phyloP scores from a whole-genome alignment of 2,888 invertebrate genomes.

The Hedychridium roseum region DNA sequence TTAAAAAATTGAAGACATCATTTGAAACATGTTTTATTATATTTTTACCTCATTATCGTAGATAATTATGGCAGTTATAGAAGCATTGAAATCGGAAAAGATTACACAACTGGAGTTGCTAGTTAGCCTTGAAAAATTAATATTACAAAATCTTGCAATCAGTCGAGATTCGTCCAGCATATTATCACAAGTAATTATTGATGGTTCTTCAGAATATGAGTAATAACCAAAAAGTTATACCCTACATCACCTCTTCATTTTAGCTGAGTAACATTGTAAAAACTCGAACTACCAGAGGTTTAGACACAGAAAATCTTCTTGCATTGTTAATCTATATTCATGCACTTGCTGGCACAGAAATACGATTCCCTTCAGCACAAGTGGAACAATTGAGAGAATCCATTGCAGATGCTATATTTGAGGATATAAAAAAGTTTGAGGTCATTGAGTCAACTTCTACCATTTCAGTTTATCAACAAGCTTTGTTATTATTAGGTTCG shows the following conservation, averaged over 20 bases:
- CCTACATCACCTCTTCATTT: too few species aligned
- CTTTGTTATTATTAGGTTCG: slow-evolving; percentile 51
- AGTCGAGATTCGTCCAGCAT: slow-evolving; percentile 67
- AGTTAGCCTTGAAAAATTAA: slow-evolving; percentile 71
- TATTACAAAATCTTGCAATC: slow-evolving; percentile 62
- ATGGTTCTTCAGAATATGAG: too few species aligned
- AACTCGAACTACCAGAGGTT: slow-evolving; percentile 66
- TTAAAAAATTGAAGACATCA: slow-evolving; percentile 4
- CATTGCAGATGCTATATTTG: slow-evolving; percentile 68
- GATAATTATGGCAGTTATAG: slow-evolving; percentile 66
- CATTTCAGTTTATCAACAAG: slow-evolving; percentile 52
- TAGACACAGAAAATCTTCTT: slow-evolving; percentile 69
- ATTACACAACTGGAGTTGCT: slow-evolving; percentile 68
- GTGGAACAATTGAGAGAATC: slow-evolving; percentile 66
- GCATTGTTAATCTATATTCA: slow-evolving; percentile 70
- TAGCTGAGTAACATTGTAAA: slow-evolving; percentile 70
- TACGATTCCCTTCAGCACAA: slow-evolving; percentile 66
- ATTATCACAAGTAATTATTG: slow-evolving; percentile 47
- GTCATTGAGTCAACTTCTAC: slow-evolving; percentile 36
- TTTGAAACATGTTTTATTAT: too few species aligned
- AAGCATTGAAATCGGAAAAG: slow-evolving; percentile 69
- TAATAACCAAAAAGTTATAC: too few species aligned
- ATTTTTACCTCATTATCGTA: too few species aligned
- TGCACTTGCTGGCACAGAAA: slow-evolving; percentile 69
- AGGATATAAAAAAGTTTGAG: slow-evolving; percentile 65